Conservation (phyloP, 2,888 invertebrate genomes). For the Calameuta idolon region DNA sequence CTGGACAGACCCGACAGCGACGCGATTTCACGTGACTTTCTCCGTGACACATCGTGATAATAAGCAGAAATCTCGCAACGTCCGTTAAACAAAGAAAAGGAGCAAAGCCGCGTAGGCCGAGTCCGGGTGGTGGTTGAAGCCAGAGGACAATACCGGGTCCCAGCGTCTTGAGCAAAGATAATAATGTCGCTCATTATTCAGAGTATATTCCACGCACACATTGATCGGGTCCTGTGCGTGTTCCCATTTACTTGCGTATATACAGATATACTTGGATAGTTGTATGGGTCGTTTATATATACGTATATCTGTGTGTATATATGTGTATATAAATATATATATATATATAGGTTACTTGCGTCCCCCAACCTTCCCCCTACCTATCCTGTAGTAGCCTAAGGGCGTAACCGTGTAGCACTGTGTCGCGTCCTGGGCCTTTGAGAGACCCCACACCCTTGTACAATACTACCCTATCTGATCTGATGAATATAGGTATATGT, state of each 20-base stretch:
- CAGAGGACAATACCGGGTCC: neutral
- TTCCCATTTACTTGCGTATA: neutral
- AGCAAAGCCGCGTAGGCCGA: neutral
- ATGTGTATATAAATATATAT: too few species aligned
- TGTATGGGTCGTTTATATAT: neutral
- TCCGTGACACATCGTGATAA: neutral
- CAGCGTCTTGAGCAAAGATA: constrained; percentile 8
- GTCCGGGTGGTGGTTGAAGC: neutral
- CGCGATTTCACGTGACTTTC: too few species aligned
- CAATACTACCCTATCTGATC: neutral
- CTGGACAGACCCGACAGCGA: too few species aligned
- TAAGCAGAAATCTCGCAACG: constrained; percentile 4
- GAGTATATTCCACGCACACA: constrained; percentile 5
- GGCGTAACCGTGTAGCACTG: constrained; percentile 9
- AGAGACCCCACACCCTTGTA: constrained; percentile 1
- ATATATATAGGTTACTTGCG: too few species aligned
- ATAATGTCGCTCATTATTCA: constrained; percentile 9
- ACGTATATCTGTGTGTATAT: too few species aligned
- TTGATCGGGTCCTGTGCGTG: neutral
- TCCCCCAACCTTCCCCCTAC: neutral
- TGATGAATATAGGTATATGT: neutral
- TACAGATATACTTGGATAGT: neutral
- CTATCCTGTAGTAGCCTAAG: neutral
- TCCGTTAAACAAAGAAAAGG: constrained; percentile 8
- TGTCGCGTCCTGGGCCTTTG: constrained; percentile 4